Percentiles rank a stretch among this genome's conserved stretches.
Conservation (phyloP, 2,113 vertebrate genomes). For the Malurus alboscapulatus region DNA sequence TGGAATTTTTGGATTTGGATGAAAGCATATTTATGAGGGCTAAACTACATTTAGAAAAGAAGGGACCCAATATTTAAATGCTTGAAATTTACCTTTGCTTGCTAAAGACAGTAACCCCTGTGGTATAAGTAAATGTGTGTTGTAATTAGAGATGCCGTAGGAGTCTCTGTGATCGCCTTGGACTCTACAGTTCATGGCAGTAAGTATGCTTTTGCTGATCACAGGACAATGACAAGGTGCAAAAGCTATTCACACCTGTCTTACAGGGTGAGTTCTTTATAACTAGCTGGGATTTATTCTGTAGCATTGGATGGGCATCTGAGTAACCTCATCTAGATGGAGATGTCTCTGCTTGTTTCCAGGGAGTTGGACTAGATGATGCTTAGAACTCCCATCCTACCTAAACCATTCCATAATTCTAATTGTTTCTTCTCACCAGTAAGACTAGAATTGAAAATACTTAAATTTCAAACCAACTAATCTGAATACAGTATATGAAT, state of each 20-base stretch:
- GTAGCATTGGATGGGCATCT: background rate
- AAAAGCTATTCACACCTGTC: background rate
- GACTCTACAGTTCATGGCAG: background rate
- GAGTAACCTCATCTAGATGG: background rate
- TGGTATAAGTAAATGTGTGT: background rate
- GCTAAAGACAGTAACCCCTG: background rate
- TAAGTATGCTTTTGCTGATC: background rate
- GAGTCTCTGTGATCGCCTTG: background rate
- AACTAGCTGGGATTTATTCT: background rate
- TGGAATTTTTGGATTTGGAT: background rate
- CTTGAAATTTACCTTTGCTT: background rate
- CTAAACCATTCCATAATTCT: background rate
- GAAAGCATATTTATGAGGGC: background rate
- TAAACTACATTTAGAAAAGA: background rate
- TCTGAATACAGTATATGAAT: background rate
- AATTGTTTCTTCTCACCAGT: background rate
- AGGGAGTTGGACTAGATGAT: fast-evolving
- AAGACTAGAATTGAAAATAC: background rate
- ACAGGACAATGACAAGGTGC: background rate
- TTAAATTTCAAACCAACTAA: background rate
- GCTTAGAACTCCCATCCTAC: background rate
- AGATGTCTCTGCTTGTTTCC: background rate
- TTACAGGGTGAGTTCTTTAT: background rate
- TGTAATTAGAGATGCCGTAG: background rate
- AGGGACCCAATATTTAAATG: background rate